Base-by-base conservation (phyloP, 2,888 invertebrate genomes). In the Augochlorella aurata region DNA sequence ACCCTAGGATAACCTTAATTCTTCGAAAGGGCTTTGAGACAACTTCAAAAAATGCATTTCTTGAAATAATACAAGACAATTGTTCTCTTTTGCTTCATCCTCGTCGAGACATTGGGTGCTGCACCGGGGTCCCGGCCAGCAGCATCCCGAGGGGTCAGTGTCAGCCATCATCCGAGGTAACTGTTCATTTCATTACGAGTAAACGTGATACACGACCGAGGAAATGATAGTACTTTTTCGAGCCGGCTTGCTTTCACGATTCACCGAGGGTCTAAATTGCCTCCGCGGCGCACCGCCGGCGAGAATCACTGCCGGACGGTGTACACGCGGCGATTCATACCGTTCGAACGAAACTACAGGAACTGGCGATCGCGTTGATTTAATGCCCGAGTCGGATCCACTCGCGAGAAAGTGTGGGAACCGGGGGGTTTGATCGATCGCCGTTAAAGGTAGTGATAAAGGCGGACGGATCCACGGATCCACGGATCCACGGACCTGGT, bases 271-370 rank as follows among this genome's bases (percentile, higher is more conserved):
- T 61, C 38, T 9, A 63, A 63, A 63, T 63, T 63, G 29, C 63
- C n/a, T 44, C n/a, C 63, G 29, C 29, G 29, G 29, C 1, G 29
- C 29, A 4, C 38, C 38, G 38, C 38, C 44, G 29, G 4, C 63
- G 38, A n/a, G 38, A 63, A 38, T 63, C 63, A 38, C 38, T n/a
- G 63, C 38, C 63, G 63, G 63, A 63, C 63, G 63, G 4, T 58
- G 54, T 58, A 58, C 38, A 38, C 38, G 7, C 38, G 38, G 38
- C 67, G 45, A 24, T 21, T 68, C 45, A 16, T 45, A 16, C 10
- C 21, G 45, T 45, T 52, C 71, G 58, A 52, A 72, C 38, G 79
- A 67, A 72, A 47, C 47, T 58, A 21, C 29, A 50, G 74, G 61
- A 67, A 74, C 58, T 45, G n/a, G 18, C 54, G 21, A 49, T 47